phyloP scores from a whole-genome alignment of 35 echinoderm and acorn worm species.

The Ophiothrix spiculata region DNA sequence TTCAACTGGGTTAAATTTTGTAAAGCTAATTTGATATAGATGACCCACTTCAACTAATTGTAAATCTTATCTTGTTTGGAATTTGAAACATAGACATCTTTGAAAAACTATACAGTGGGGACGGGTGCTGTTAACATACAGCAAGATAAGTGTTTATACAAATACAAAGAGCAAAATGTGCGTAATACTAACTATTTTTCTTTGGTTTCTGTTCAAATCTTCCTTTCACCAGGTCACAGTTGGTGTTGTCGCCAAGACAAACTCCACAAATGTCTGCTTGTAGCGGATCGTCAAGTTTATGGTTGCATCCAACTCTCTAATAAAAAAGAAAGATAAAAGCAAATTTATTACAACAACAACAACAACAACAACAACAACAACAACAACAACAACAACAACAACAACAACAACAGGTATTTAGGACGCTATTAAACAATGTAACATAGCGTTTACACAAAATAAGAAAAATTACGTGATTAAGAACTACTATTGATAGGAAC shows the following conservation, averaged over 20 bases:
- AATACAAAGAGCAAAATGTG: neutral
- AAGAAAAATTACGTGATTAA: neutral
- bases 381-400: too few species aligned
- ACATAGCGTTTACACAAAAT: too few species aligned
- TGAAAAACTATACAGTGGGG: neutral
- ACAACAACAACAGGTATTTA: too few species aligned
- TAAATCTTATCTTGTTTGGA: neutral
- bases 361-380: constrained; percentile 10
- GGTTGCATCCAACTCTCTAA: constrained; percentile 72
- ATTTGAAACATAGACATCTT: neutral
- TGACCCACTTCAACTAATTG: too few species aligned
- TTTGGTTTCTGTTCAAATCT: neutral
- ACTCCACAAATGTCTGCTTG: constrained; percentile 71
- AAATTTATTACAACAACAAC: constrained; percentile 59
- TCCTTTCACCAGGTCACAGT: constrained; percentile 40
- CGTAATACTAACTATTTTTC: constrained; percentile 32
- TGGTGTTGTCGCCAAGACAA: constrained; percentile 61
- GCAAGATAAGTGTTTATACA: neutral
- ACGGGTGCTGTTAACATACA: neutral
- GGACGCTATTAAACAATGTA: too few species aligned
- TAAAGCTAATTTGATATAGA: too few species aligned
- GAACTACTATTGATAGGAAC: neutral
- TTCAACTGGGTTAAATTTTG: too few species aligned
- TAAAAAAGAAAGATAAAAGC: constrained; percentile 63
- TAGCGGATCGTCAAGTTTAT: constrained; percentile 27